Evolutionary conservation across 30 jellyfish, hydroid and myxozoan species (phyloP), one percentile per base, ranked within the genome.

Genomic region (Haliclystus octoradiatus): DNA sequence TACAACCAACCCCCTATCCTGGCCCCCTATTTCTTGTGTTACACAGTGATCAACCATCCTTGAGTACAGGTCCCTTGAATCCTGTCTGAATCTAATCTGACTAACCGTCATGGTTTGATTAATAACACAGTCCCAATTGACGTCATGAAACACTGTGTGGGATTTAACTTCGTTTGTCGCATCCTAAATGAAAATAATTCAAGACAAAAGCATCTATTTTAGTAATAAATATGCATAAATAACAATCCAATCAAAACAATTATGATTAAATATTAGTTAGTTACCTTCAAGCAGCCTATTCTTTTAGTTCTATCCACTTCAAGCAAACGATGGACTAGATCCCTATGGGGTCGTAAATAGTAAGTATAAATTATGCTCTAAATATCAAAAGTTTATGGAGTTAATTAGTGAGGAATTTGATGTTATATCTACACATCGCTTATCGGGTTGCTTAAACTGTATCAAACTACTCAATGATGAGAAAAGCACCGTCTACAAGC

Each of bases 241-340:
- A 24, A 63, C 9, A 63, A 14, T 9, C 14, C n/a, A 63, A 23
- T 3, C 19, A 24, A 14, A 0, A 31, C 3, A 15, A 28, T 66
- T 34, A 49, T 14, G 61, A 52, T 27, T 5, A 12, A 4, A 33
- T 7, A 30, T n/a, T 24, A 3, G 23, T 12, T 34, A 28, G 2
- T 24, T 80, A 71, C 93, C 93, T 50, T 80, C 26, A 85, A 71
- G 15, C 85, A 77, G 7, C 93, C 97, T 3, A 88, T 83, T 29
- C 97, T 66, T 19, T 72, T 76, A 26, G 92, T 77, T 52, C 97
- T 53, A 69, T 88, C 97, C 28, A 78, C 91, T 19, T 40, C 89
- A 13, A 88, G 52, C 3, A 88, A 68, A 68, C 50, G 71, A 51
- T 69, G 29, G 4, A 88, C 75, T 34, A 88, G 76, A 64, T 88